phyloP scores from a whole-genome alignment of 2,888 invertebrate genomes.

The Elysia crispata region DNA sequence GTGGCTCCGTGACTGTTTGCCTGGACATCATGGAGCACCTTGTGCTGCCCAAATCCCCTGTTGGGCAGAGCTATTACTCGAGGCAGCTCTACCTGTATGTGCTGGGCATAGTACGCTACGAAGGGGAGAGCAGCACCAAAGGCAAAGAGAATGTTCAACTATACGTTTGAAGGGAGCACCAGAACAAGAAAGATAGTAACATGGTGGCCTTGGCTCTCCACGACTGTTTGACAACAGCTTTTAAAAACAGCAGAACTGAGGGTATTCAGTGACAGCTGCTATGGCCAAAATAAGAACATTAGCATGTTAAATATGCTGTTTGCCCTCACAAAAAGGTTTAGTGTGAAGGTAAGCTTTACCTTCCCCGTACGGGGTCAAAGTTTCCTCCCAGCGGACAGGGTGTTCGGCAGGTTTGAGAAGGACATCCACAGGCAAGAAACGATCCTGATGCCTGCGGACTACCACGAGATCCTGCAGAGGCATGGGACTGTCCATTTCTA shows the following conservation, averaged over 20 bases:
- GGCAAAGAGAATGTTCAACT: not conserved
- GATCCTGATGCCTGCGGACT: not conserved
- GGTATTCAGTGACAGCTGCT: constrained; percentile 5
- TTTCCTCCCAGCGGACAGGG: not conserved
- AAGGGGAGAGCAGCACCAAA: not conserved
- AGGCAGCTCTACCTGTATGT: constrained; percentile 16
- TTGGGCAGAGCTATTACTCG: constrained; percentile 29
- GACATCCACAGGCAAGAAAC: not conserved
- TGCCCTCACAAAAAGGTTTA: not conserved
- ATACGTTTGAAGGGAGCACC: not conserved
- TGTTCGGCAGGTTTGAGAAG: not conserved
- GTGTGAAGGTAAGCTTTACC: not conserved
- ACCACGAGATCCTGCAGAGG: not conserved
- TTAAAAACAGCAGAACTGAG: not conserved
- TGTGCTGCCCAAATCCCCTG: constrained; percentile 38
- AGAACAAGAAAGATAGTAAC: constrained; percentile 18
- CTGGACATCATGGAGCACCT: constrained; percentile 49
- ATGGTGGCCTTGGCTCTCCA: constrained; percentile 19
- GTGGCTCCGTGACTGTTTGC: constrained; percentile 30
- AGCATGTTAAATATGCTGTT: not conserved
- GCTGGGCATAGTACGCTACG: constrained; percentile 10
- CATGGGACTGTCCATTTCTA: not conserved
- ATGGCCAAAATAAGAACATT: constrained; percentile 19
- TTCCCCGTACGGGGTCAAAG: not conserved
- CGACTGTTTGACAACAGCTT: not conserved